Conservation (phyloP, 2,888 invertebrate genomes). For the Erpobdella octoculata region DNA sequence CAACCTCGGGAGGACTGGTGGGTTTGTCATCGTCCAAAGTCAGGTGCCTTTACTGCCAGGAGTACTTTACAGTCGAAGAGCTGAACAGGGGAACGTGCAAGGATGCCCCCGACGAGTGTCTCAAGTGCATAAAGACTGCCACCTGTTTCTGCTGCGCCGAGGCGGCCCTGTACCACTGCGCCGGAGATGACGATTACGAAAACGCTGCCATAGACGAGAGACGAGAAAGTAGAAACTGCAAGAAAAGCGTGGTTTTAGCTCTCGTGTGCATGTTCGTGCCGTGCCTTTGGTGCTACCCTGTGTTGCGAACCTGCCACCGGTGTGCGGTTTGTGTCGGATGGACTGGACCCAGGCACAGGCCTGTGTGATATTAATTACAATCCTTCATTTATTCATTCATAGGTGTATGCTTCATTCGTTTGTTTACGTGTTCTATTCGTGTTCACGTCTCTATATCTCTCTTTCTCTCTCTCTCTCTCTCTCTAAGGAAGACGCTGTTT, state of each 20-base stretch:
- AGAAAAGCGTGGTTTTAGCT: slow-evolving; percentile 3
- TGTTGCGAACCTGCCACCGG: slow-evolving; percentile 14
- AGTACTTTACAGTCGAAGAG: slow-evolving; percentile 9
- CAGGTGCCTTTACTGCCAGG: slow-evolving; percentile 25
- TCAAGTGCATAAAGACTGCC: slow-evolving; percentile 13
- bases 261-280: slow-evolving; percentile 21
- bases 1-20: background rate
- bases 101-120: slow-evolving; percentile 18
- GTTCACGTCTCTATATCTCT: background rate
- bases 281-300: slow-evolving; percentile 20
- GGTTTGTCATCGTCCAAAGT: background rate
- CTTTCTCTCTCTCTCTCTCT: slow-evolving; percentile 11
- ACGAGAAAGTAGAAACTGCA: background rate
- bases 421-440: background rate
- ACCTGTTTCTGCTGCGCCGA: slow-evolving; percentile 17
- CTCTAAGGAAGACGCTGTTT: background rate
- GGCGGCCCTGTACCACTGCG: slow-evolving; percentile 26
- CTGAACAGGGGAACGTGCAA: background rate
- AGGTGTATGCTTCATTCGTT: slow-evolving; percentile 2
- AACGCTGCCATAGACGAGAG: background rate
- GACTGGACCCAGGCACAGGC: slow-evolving; percentile 7
- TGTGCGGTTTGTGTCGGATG: slow-evolving; percentile 6
- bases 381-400: background rate
- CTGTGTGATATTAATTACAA: background rate
- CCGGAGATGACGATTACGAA: background rate